These are phyloP conservation scores for Chinchilla lanigera DNA, from an alignment of 2,113 vertebrate species.

Conservation along the genomic window DNA sequence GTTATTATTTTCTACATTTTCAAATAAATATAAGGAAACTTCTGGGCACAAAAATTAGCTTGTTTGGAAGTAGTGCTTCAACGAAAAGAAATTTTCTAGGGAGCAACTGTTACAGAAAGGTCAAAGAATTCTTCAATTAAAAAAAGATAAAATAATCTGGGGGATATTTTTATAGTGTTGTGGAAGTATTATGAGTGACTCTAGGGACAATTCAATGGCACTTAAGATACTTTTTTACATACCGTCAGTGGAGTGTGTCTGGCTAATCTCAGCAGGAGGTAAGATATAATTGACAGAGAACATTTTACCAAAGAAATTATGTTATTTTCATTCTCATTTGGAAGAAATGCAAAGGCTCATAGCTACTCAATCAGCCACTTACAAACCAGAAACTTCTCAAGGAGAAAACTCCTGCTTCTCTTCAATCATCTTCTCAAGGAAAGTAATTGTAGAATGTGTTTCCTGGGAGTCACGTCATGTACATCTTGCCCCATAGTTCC, in stretches of 20 bases:
- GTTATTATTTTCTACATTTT: slow-evolving; percentile 44
- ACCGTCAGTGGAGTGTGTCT: slow-evolving; percentile 59
- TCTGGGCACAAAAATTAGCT: slow-evolving; percentile 55
- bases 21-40: slow-evolving; percentile 50
- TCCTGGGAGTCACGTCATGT: not conserved
- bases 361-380: slow-evolving; percentile 58
- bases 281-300: slow-evolving; percentile 80
- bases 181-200: slow-evolving; percentile 65
- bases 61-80: slow-evolving; percentile 56
- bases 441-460: slow-evolving; percentile 36
- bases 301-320: slow-evolving; percentile 71
- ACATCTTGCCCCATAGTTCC: not conserved
- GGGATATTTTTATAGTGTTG: slow-evolving; percentile 65
- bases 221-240: slow-evolving; percentile 70
- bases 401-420: slow-evolving; percentile 52
- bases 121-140: slow-evolving; percentile 73
- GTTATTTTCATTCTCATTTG: slow-evolving; percentile 75
- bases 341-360: slow-evolving; percentile 58
- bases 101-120: slow-evolving; percentile 68
- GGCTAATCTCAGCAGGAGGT: slow-evolving; percentile 68
- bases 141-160: slow-evolving; percentile 73
- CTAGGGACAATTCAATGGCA: slow-evolving; percentile 38
- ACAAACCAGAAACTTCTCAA: slow-evolving; percentile 40
- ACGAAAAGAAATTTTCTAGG: slow-evolving; percentile 59
- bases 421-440: slow-evolving; percentile 43